Percentiles rank a stretch among this genome's conserved stretches.
Conservation (phyloP, 2,797 vertebrate genomes). For the Pantherophis vulpinus region DNA sequence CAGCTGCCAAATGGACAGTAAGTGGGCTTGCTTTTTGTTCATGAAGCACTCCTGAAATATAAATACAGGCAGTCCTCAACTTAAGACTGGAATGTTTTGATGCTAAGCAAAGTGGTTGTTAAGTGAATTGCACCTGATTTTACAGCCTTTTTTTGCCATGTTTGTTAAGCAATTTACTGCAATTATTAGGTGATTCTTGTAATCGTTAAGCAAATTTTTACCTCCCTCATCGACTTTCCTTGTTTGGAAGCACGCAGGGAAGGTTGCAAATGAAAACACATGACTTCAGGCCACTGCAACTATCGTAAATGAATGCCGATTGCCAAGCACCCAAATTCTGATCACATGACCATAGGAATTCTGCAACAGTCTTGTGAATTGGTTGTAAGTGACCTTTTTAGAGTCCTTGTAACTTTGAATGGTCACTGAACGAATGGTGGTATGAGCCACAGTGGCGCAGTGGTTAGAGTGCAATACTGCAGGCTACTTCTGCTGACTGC, state of each 20-base stretch:
- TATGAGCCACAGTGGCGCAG: too few relatives aligned
- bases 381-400: not conserved
- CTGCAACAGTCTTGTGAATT: not conserved
- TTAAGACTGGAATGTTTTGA: not conserved
- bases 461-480: too few relatives aligned
- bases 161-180: not conserved
- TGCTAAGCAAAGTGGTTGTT: not conserved
- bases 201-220: not conserved
- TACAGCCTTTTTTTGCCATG: not conserved
- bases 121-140: not conserved
- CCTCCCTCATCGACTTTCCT: not conserved
- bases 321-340: not conserved
- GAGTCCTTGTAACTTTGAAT: not conserved
- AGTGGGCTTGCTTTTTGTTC: not conserved
- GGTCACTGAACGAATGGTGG: not conserved
- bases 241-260: not conserved
- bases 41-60: not conserved
- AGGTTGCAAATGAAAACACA: not conserved
- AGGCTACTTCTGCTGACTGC: too few relatives aligned
- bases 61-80: not conserved
- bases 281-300: not conserved
- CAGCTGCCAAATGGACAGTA: slow-evolving; percentile 87
- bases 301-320: not conserved
- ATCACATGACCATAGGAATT: not conserved
- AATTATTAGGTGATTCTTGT: not conserved